These are phyloP conservation scores for Hipposideros armiger DNA, from an alignment of 2,113 vertebrate species.

Conservation along the genomic window DNA sequence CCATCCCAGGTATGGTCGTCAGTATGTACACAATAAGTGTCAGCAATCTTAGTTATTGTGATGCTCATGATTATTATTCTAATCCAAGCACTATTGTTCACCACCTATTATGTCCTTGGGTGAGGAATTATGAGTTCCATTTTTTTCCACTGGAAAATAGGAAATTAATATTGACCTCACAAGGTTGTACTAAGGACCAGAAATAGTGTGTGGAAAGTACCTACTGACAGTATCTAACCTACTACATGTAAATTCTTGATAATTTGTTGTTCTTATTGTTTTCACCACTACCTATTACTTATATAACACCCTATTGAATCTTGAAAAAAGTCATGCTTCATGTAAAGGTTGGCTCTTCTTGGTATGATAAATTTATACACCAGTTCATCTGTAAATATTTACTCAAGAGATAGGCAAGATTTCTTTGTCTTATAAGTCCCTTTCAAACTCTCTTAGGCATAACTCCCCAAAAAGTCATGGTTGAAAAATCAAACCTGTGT, in stretches of 20 bases:
- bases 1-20: not conserved
- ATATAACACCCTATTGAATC: not conserved
- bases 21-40: not conserved
- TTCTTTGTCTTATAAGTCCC: not conserved
- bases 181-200: not conserved
- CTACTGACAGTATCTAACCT: not conserved
- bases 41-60: not conserved
- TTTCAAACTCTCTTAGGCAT: not conserved
- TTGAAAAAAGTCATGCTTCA: not conserved
- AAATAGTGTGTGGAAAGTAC: not conserved
- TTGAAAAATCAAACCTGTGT: slow-evolving; percentile 4
- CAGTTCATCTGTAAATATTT: not conserved
- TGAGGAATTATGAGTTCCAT: not conserved
- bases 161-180: slow-evolving; percentile 1
- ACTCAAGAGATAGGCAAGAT: not conserved
- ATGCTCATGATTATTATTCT: not conserved
- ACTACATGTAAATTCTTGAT: not conserved
- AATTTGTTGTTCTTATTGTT: not conserved
- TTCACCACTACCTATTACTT: not conserved
- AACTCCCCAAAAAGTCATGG: not conserved
- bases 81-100: not conserved
- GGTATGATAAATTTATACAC: not conserved
- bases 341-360: not conserved
- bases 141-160: not conserved
- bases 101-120: not conserved